Conservation (phyloP, 2,113 vertebrate species). For the Motacilla alba region DNA sequence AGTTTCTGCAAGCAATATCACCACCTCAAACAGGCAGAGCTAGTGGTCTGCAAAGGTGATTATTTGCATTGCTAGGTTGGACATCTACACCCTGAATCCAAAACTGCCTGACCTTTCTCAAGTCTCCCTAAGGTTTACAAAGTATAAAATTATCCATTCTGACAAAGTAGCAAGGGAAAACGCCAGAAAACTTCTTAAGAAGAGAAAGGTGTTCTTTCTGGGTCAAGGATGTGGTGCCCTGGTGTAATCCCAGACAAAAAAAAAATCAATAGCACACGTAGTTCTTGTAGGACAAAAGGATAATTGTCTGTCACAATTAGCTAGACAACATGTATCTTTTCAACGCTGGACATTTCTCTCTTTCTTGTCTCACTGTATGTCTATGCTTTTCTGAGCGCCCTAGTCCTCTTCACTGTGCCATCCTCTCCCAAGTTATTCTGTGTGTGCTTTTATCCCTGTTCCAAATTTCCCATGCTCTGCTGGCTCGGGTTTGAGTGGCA, state of each 20-base stretch:
- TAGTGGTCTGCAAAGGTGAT: background rate
- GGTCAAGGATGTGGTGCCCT: background rate
- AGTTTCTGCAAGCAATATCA: background rate
- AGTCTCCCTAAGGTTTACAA: background rate
- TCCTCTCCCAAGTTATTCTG: background rate
- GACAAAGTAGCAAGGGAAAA: background rate
- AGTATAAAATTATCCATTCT: background rate
- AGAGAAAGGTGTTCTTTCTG: background rate
- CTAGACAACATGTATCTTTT: background rate
- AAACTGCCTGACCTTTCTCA: background rate
- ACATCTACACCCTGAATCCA: background rate
- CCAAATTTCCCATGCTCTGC: conserved; percentile 59
- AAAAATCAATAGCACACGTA: background rate
- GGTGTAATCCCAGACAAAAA: background rate
- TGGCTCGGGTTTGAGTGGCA: conserved; percentile 69
- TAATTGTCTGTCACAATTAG: background rate
- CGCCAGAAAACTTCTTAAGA: background rate
- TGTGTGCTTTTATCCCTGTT: background rate
- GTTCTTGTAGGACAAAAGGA: background rate
- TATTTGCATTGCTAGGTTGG: background rate
- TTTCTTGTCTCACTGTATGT: background rate
- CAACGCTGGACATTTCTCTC: background rate
- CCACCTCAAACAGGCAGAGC: background rate
- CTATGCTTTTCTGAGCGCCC: background rate
- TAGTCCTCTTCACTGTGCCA: background rate